These are phyloP conservation scores for Caenorhabditis macrosperma DNA, from an alignment of 2,888 invertebrate genomes.

Conservation along the genomic window DNA sequence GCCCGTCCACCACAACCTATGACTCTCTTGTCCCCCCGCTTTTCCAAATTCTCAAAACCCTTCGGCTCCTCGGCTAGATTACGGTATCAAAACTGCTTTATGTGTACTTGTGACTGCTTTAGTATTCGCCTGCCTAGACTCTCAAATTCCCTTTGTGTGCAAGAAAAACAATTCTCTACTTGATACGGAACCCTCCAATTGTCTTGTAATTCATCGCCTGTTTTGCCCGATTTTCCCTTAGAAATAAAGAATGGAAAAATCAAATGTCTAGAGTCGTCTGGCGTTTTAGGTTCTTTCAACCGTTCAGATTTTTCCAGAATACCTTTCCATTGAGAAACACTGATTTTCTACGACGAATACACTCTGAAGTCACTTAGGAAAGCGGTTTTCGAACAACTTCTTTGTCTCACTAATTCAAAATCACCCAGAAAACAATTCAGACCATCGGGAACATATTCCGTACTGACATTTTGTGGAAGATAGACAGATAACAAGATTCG, in stretches of 20 bases:
- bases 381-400: too few species aligned
- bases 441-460: too few species aligned
- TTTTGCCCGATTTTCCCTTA: background rate
- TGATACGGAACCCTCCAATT: background rate
- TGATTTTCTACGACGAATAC: too few species aligned
- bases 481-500: too few species aligned
- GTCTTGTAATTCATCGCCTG: conserved; percentile 1
- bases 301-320: too few species aligned
- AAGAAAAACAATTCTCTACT: conserved; percentile 2
- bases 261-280: background rate
- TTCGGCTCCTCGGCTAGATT: conserved; percentile 22
- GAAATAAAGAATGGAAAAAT: background rate
- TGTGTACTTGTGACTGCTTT: conserved; percentile 49
- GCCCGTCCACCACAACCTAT: background rate
- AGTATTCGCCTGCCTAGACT: background rate
- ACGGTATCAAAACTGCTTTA: conserved; percentile 50
- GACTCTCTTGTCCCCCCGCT: background rate
- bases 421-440: too few species aligned
- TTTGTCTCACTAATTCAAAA: too few species aligned
- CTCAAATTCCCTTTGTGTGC: background rate
- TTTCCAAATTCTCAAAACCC: background rate
- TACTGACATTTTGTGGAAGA: too few species aligned
- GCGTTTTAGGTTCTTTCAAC: too few species aligned
- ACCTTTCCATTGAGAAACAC: too few species aligned
- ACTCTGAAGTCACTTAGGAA: too few species aligned